Conservation (phyloP, 2,113 vertebrate genomes). For the Dasyurus viverrinus region DNA sequence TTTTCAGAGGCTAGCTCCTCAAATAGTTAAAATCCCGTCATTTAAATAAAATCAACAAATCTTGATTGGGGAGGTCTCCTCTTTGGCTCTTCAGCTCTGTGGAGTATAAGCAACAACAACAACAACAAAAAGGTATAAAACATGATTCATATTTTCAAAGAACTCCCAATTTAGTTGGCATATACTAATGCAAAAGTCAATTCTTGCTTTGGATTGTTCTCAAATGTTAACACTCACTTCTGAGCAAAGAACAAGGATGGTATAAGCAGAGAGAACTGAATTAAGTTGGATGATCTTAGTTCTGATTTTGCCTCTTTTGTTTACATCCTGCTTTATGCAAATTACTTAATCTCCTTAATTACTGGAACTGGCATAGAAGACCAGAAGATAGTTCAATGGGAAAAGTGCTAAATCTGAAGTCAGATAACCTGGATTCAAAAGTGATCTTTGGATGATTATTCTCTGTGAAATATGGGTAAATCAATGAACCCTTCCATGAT, state of each 20-base stretch:
- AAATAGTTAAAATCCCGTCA: too few relatives aligned
- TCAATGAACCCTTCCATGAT: background rate
- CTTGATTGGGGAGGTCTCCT: too few relatives aligned
- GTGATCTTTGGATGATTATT: background rate
- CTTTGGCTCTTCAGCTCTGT: too few relatives aligned
- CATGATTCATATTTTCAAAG: too few relatives aligned
- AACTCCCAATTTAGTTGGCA: too few relatives aligned
- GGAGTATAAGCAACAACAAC: too few relatives aligned
- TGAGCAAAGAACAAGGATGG: background rate
- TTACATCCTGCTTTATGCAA: background rate
- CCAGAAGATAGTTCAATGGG: background rate
- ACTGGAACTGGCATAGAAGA: background rate
- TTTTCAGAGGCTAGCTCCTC: too few relatives aligned
- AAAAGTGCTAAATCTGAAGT: background rate
- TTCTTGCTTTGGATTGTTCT: too few relatives aligned
- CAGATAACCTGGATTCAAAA: background rate
- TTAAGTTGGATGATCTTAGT: background rate
- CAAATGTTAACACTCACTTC: background rate
- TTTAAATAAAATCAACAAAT: too few relatives aligned
- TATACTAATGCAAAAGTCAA: too few relatives aligned
- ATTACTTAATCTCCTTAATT: background rate
- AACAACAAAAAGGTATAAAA: too few relatives aligned
- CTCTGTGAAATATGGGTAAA: background rate
- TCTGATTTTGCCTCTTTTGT: background rate
- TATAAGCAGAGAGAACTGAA: background rate